Evolutionary conservation across 2,113 vertebrate genomes (phyloP), one percentile per base, ranked within the genome.

Genomic region (Murina feae): DNA sequence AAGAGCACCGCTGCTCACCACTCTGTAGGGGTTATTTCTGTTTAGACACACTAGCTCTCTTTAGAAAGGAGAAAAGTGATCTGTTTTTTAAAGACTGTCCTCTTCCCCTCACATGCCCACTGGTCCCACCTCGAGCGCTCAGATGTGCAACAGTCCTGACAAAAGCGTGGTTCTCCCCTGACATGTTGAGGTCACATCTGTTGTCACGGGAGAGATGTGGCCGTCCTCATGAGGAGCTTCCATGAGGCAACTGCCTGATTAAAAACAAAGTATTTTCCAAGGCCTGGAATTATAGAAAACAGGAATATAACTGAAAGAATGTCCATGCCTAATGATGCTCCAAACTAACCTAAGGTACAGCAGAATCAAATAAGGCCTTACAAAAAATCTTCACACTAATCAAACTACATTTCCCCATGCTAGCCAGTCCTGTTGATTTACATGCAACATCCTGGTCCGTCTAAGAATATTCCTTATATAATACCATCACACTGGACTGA

Each of bases 261-360:
- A 32, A 65, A 93, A 93, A 87, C 25, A 39, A 80, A 90, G n/a
- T 86, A 58, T 39, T 7, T 35, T 92, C 28, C 74, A 63, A 81
- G n/a, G 63, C 21, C 14, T 42, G 81, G 18, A 88, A 68, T 88
- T 60, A 78, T 14, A 92, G 39, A 80, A 95, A 90, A 89, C 14
- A 92, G 32, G 49, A 76, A 66, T 66, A 79, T 80, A 93, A 82
- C 44, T 65, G 35, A 94, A 88, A 87, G 39, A 53, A 53, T 86
- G 55, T 23, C 42, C 66, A 60, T 53, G 25, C 30, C 37, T 80
- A 82, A 90, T 68, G 81, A n/a, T n/a, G 32, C 14, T 58, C 74
- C 53, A 90, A 90, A 85, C 13, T 23, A 85, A 87, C 47, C 86
- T n/a, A 84, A 94, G 90, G 83, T 63, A 83, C 5, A 90, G 66